These are phyloP conservation scores for Nematolebias whitei DNA, from an alignment of 2,113 vertebrate species.

Conservation along the genomic window DNA sequence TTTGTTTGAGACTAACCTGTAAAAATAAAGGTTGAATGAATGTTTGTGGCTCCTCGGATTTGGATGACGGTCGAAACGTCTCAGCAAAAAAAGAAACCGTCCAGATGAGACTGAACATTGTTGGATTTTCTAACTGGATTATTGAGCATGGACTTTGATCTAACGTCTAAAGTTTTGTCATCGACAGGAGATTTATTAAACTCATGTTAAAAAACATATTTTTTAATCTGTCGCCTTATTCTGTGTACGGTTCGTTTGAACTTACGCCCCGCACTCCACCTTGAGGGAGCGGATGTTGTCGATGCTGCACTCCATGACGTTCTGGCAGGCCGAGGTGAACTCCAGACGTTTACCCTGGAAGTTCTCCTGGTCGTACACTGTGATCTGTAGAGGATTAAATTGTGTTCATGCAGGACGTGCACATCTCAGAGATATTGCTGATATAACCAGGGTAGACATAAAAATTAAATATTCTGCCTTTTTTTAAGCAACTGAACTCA, in stretches of 20 bases:
- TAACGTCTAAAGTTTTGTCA: too few species aligned
- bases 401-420: slow-evolving; percentile 45
- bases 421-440: slow-evolving; percentile 11
- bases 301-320: slow-evolving; percentile 88
- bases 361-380: slow-evolving; percentile 93
- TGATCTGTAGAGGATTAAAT: slow-evolving; percentile 82
- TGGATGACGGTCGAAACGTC: too few species aligned
- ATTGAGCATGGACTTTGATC: too few species aligned
- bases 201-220: too few species aligned
- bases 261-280: slow-evolving; percentile 95
- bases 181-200: too few species aligned
- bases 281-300: slow-evolving; percentile 92
- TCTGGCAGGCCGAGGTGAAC: slow-evolving; percentile 90
- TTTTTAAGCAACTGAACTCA: slow-evolving; percentile 54
- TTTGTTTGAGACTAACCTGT: too few species aligned
- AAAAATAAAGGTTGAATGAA: too few species aligned
- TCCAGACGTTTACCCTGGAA: slow-evolving; percentile 95
- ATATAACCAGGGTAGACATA: slow-evolving; percentile 23
- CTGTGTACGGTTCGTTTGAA: slow-evolving; percentile 43
- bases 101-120: too few species aligned
- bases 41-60: too few species aligned
- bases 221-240: too few species aligned
- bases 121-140: too few species aligned
- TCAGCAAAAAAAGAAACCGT: too few species aligned
- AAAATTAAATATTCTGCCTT: slow-evolving; percentile 9